Conservation (phyloP, 2,888 invertebrate genomes). For the Dascillus cervinus region DNA sequence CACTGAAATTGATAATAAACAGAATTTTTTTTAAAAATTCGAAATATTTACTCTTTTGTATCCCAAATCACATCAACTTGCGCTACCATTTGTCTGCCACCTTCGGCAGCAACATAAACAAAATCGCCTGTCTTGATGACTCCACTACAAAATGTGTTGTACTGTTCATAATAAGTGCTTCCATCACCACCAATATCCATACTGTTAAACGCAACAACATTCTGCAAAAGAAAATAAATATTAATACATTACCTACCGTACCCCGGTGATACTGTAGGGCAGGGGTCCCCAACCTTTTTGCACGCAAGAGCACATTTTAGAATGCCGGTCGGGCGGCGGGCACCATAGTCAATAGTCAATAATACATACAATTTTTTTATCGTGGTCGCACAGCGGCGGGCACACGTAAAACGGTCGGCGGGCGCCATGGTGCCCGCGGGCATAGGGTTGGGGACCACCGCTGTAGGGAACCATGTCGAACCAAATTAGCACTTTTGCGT, state of each 20-base stretch:
- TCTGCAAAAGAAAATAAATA: slow-evolving; percentile 46
- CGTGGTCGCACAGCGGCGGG: too few species aligned
- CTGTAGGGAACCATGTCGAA: too few species aligned
- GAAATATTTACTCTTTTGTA: slow-evolving; percentile 66
- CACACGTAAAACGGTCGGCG: too few species aligned
- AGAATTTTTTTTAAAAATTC: slow-evolving; percentile 5
- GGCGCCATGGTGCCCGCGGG: too few species aligned
- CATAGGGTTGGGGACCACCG: too few species aligned
- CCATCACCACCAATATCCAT: slow-evolving; percentile 67
- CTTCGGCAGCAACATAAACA: slow-evolving; percentile 89
- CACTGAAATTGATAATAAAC: slow-evolving; percentile 49
- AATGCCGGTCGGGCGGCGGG: too few species aligned
- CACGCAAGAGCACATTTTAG: too few species aligned
- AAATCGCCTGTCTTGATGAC: slow-evolving; percentile 87
- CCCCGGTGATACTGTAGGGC: too few species aligned
- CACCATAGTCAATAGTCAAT: too few species aligned
- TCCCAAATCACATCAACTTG: slow-evolving; percentile 95
- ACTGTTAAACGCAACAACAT: slow-evolving; percentile 64
- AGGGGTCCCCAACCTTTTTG: too few species aligned
- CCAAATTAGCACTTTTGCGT: too few species aligned
- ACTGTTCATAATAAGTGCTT: slow-evolving; percentile 88
- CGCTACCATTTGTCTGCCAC: slow-evolving; percentile 83
- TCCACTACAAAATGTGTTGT: slow-evolving; percentile 75
- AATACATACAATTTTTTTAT: too few species aligned
- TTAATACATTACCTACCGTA: background rate